Base-by-base conservation (phyloP, 2,113 vertebrate genomes). In the Chaetorhynchus papuensis region DNA sequence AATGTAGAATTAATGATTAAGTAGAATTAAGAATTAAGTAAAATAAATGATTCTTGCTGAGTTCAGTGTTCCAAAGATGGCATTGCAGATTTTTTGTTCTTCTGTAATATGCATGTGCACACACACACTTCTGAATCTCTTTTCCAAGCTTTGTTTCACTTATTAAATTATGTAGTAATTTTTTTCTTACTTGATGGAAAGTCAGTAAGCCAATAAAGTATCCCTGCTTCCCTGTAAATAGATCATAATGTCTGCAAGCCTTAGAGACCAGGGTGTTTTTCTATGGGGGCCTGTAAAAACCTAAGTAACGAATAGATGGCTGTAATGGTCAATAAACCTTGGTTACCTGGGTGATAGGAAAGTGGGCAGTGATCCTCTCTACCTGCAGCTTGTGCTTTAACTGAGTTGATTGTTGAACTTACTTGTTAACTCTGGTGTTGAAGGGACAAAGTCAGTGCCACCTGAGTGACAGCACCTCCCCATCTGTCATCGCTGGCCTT, bases 81-180 rank as follows among this genome's bases (percentile, higher is more conserved):
- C 26, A 20, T 14, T 64, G 17, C 24, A 18, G 21, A n/a, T 19
- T 21, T 74, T 81, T 83, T 76, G 11, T 78, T 84, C n/a, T 70
- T 54, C 47, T 70, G 60, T 74, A 63, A 39, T 6, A 9, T 13
- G 3, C 2, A 1, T 4, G 4, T 3, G 2, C 9, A 4, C 7
- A 4, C 41, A 14, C 14, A 8, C 18, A 11, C 21, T 42, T 28
- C 26, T 20, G 13, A 63, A 41, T 78, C 65, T 28, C 15, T 66
- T 90, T 83, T 65, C 45, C 60, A 57, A 87, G 50, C 37, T 60
- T 77, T 50, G 13, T 60, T 79, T 72, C 21, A 18, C 0, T 69
- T 56, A 14, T 79, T 92, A 76, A 72, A 72, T 87, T 47, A 44
- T 16, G 28, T 15, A 49, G 8, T 57, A 12, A 12, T 83, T 76